Evolutionary conservation across 2,888 invertebrate genomes (phyloP), one percentile per base, ranked within the genome.

Genomic region (Idaea aversata): DNA sequence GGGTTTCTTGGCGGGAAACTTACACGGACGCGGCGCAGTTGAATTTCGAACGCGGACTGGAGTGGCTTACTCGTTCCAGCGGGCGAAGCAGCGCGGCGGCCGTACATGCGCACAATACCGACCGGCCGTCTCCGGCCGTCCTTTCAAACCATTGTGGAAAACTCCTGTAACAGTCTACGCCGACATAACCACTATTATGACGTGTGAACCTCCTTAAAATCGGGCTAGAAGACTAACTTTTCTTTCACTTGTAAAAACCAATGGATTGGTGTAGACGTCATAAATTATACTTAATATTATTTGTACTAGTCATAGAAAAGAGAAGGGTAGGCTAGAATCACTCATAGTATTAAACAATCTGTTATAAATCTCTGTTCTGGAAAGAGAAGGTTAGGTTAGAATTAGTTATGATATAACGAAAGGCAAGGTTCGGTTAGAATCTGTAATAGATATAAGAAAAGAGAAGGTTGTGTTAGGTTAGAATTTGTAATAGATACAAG

Each of bases 21-120:
- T 63, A 64, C 74, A 74, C 68, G 72, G 75, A 77, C 82, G 80
- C 79, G 78, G 69, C 80, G 74, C 81, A 82, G 75, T 77, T 78
- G 85, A 79, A 74, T 76, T 78, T 77, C 78, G 77, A 81, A 76
- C 77, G 80, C 81, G 76, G 79, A 90, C 91, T 91, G 88, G 82
- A 86, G 83, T 78, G 83, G 77, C 73, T 71, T 71, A 68, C 77
- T 81, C 75, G 63, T 71, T 78, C 75, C 72, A 77, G 78, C 78
- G 77, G 73, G 80, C 65, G 77, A 78, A 77, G 80, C 81, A 78
- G 79, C 82, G 80, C 84, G 85, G 86, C 79, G 78, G 71, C 72
- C 77, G 88, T 76, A 82, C 91, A 91, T 91, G 91, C 91, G 91
- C 91, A 89, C 85, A 88, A 68, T 80, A 79, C 77, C 77, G 78